Base-by-base conservation (phyloP, 2,888 invertebrate species). In the Tetragonula carbonaria region DNA sequence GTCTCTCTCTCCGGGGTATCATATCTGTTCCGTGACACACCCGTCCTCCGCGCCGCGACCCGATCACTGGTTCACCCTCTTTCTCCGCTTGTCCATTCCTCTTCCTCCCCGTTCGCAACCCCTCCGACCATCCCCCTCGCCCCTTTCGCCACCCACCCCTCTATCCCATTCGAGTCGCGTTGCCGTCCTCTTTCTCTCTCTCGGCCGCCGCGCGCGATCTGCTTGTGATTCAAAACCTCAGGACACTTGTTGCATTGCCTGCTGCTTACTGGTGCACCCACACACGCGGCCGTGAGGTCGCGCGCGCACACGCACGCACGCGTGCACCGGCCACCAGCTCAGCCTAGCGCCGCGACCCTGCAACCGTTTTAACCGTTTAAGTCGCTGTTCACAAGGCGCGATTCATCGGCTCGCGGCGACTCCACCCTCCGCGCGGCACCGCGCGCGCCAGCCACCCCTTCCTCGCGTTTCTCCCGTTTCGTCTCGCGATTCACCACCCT, bases 171-270 rank as follows among this genome's bases (percentile, higher is more conserved):
- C 86, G 82, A 86, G 72, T 53, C 77, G 72, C 71, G 71, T 88
- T 83, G 78, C 65, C 83, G 80, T 50, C 57, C 73, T 55, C 75
- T 74, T 45, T 53, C 80, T 53, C 82, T 80, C 85, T 88, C 88
- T 86, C 87, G 82, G 90, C 90, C 89, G 86, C 89, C 92, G 90
- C 94, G 90, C 94, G 45, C 45, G 93, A 94, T 94, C 94, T 94
- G 93, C 94, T 94, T 94, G 94, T 94, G 94, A 94, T 94, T 94
- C 94, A 94, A 94, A 94, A 94, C 94, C 94, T 94, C 93, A 93
- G 94, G 94, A 94, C 94, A 94, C 94, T 94, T 94, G 94, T 94
- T 94, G 94, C 94, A 92, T 93, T 90, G 91, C 92, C 91, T 90
- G 89, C 94, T 94, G 89, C 94, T 94, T 93, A 93, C 91, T 90